phyloP scores from a whole-genome alignment of 2,113 vertebrate genomes.

The Chloropsis cyanopogon region DNA sequence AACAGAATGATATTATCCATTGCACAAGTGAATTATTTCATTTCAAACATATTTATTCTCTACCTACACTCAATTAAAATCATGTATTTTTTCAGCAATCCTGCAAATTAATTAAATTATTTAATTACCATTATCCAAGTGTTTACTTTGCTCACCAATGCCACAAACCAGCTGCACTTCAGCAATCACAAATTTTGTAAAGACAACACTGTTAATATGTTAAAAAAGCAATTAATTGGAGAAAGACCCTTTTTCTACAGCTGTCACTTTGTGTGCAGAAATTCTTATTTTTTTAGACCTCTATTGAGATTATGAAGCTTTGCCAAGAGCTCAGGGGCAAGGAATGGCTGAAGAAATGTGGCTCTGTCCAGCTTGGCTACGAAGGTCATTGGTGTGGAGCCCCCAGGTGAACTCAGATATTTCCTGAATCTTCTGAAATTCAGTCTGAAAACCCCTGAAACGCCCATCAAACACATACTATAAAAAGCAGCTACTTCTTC shows the following conservation, averaged over 20 bases:
- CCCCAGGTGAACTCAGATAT: not conserved
- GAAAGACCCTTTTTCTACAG: not conserved
- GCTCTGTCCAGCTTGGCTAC: not conserved
- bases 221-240: not conserved
- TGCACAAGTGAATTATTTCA: not conserved
- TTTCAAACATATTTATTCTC: not conserved
- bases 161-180: not conserved
- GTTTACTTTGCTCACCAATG: not conserved
- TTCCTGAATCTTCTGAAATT: not conserved
- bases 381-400: accelerated
- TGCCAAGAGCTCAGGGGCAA: not conserved
- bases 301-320: not conserved
- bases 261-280: not conserved
- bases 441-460: not conserved
- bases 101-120: not conserved
- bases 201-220: not conserved
- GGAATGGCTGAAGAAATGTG: not conserved
- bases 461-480: not conserved
- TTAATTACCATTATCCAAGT: not conserved
- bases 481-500: not conserved
- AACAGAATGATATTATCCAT: not conserved
- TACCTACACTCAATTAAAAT: not conserved
- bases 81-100: not conserved
- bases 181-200: not conserved
- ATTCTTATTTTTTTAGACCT: not conserved